Percentiles rank a stretch among this genome's conserved stretches.
These are phyloP conservation scores for Archivesica marissinica DNA, from an alignment of 1,140 invertebrate species.

Conservation along the genomic window DNA sequence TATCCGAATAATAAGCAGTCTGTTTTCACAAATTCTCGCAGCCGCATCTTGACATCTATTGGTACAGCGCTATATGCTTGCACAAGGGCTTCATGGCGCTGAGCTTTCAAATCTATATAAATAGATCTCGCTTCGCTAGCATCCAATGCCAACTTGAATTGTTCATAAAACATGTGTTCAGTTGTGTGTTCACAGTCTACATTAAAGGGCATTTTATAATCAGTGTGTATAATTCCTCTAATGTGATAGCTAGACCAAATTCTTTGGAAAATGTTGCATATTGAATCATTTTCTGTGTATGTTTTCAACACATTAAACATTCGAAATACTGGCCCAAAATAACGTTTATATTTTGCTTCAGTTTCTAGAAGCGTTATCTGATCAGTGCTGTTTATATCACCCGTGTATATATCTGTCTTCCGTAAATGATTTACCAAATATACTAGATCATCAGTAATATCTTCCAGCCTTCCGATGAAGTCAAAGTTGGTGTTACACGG, in stretches of 20 bases:
- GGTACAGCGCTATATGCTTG: constrained; percentile 47
- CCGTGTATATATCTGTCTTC: constrained; percentile 3
- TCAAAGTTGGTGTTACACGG: constrained; percentile 79
- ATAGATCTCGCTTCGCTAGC: background rate
- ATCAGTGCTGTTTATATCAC: background rate
- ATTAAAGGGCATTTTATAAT: constrained; percentile 24
- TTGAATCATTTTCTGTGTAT: background rate
- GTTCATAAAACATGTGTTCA: background rate
- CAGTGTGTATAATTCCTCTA: constrained; percentile 21
- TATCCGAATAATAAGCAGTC: constrained; percentile 60
- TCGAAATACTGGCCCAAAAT: constrained; percentile 1
- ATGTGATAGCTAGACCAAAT: constrained; percentile 53
- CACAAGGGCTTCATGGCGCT: constrained; percentile 24
- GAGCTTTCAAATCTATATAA: constrained; percentile 8
- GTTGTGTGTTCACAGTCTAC: background rate
- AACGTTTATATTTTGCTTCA: background rate
- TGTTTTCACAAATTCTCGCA: constrained; percentile 34
- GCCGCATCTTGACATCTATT: background rate
- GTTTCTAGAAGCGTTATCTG: background rate
- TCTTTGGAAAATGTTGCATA: constrained; percentile 19
- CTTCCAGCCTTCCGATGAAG: constrained; percentile 81
- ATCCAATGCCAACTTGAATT: background rate
- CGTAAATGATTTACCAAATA: constrained; percentile 62
- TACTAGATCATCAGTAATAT: constrained; percentile 72
- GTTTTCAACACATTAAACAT: background rate